Conservation (phyloP, 2,888 invertebrate genomes). For the Serrognathus titanus region DNA sequence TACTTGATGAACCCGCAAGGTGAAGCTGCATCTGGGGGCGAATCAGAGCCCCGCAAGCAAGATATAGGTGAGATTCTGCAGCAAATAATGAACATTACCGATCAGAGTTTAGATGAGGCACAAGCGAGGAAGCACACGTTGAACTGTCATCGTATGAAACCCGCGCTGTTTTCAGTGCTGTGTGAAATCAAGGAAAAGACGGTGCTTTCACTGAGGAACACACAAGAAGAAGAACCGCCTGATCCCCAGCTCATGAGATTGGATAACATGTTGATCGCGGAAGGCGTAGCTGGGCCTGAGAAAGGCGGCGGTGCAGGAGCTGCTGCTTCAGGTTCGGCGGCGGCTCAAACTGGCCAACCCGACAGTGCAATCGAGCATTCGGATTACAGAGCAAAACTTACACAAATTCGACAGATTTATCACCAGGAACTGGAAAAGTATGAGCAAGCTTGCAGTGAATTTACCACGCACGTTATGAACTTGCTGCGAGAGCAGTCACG, state of each 20-base stretch:
- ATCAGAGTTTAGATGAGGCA: constrained; percentile 96
- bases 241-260: constrained; percentile 97
- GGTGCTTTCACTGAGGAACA: constrained; percentile 92
- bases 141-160: constrained; percentile 98
- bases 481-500: constrained; percentile 93
- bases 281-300: constrained; percentile 95
- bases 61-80: constrained; percentile 97
- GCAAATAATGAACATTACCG: constrained; percentile 99
- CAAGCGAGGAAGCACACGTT: constrained; percentile 98
- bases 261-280: constrained; percentile 98
- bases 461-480: constrained; percentile 99
- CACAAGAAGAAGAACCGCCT: constrained; percentile 97
- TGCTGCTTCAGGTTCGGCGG: constrained; percentile 83
- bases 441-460: constrained; percentile 99
- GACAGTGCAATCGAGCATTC: constrained; percentile 99
- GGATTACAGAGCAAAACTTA: constrained; percentile 97
- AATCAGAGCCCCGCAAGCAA: constrained; percentile 85
- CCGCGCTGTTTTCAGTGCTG: constrained; percentile 94
- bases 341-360: constrained; percentile 71
- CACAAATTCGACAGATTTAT: constrained; percentile 98
- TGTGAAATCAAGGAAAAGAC: constrained; percentile 99
- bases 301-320: constrained; percentile 80
- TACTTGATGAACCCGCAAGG: constrained; percentile 70
- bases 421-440: constrained; percentile 99
- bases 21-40: constrained; percentile 70